Base-by-base conservation (phyloP, 2,888 invertebrate genomes). In the Brassicogethes aeneus region DNA sequence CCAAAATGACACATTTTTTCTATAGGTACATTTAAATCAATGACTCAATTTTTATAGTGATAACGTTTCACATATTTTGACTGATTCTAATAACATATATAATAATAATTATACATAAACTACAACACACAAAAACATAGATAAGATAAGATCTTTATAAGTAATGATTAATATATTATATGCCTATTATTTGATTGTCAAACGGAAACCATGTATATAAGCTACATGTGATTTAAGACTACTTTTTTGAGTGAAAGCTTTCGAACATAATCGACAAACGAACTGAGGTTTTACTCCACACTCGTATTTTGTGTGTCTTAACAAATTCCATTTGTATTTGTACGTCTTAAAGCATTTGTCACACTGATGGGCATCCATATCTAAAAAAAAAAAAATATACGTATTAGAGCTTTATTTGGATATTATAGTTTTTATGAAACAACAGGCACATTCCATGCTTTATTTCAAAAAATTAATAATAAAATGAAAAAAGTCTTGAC, bases 221-320 rank as follows among this genome's bases (percentile, higher is more conserved):
- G 50, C 51, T 2, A 54, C 50, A 34, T 54, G 52, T 16, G 50
- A 50, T 17, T 54, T 53, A 3, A 56, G 49, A 15, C 23, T 23
- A 10, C 23, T 13, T 12, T 32, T 32, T 12, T 32, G 32, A 10
- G 32, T 32, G 14, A n/a, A 32, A 5, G 32, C 32, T 12, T 32
- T 32, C 3, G n/a, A 8, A 32, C 32, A 32, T 10, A 32, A 10
- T 13, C 12, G 7, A 12, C 32, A 32, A 32, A 8, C 8, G 14
- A 32, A 32, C 14, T 32, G 8, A 3, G 32, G 32, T 5, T 12
- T 32, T 5, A 8, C 12, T 12, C 14, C 32, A 12, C 32, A 32
- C 12, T 32, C 32, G 14, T 32, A 32, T 32, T 12, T 5, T 5
- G 32, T 32, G 14, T 32, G 32, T 12, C 32, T 32, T 5, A n/a